A percentile compares a stretch with the other conserved stretches of the same genome.
These are phyloP conservation scores for Synanthedon andrenaeformis DNA, from an alignment of 2,888 invertebrate genomes.

Conservation along the genomic window DNA sequence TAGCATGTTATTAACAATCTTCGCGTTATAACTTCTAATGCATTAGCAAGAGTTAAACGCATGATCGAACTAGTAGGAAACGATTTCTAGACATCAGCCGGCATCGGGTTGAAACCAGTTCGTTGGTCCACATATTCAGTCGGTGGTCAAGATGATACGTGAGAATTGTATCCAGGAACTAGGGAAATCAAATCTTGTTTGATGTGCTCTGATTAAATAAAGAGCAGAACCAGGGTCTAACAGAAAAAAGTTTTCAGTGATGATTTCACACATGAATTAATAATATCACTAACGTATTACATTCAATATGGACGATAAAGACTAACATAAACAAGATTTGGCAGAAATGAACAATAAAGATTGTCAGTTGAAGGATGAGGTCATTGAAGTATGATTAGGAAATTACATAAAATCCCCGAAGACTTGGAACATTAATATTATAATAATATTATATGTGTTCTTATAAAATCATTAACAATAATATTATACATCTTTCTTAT, in stretches of 20 bases:
- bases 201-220: neutral
- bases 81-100: slow-evolving; percentile 56
- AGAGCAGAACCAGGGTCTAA: neutral
- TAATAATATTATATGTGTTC: too few relatives aligned
- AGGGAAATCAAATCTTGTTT: slow-evolving; percentile 29
- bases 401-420: too few relatives aligned
- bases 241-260: too few relatives aligned
- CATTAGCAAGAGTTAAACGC: slow-evolving; percentile 41
- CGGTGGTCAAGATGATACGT: slow-evolving; percentile 53
- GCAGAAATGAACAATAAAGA: neutral
- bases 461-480: neutral
- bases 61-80: slow-evolving; percentile 64
- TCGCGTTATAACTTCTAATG: neutral
- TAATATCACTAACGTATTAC: too few relatives aligned
- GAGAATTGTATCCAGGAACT: slow-evolving; percentile 55
- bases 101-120: slow-evolving; percentile 61
- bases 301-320: too few relatives aligned
- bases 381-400: too few relatives aligned
- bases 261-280: too few relatives aligned
- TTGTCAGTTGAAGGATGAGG: neutral
- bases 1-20: neutral
- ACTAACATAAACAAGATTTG: neutral
- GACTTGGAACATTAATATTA: too few relatives aligned
- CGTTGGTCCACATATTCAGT: slow-evolving; percentile 62
- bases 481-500: neutral